Base-by-base conservation (phyloP, 1,140 invertebrate genomes). In the Drosophila kanapiae region DNA sequence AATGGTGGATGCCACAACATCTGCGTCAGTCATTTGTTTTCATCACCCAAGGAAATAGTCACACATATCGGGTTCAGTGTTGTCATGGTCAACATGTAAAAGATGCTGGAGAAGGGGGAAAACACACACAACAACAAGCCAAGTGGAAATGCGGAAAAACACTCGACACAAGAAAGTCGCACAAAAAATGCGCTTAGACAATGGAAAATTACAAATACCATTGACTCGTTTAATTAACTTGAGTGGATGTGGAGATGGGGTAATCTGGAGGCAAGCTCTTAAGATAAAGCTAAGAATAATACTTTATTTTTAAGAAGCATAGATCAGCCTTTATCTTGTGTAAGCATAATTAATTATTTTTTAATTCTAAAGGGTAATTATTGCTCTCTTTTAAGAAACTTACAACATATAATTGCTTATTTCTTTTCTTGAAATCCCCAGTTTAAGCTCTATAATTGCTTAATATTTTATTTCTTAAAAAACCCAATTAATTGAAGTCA, bases 11-110 rank as follows among this genome's bases (percentile, higher is more conserved):
- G 67, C 23, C 60, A 67, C 35, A 54, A 18, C 61, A 53, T 51
- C 38, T 70, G 67, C 67, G 67, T 70, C 63, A 69, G 67, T 68
- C 67, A 70, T 70, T 70, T 70, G 67, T 68, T 70, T 68, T 70
- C 47, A 63, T 56, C 48, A 68, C 16, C 65, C 33, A 74, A 4
- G 42, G 23, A 49, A 54, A 49, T 47, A 18, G 59, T 35, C 53
- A 38, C 31, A 42, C 56, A 40, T 23, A 45, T 40, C 33, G 65
- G 49, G 49, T 82, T 61, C 64, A 51, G 1, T 23, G 23, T 48
- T 80, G 76, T 80, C 79, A 80, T 70, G 79, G 77, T 80, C 71
- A 80, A 68, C 68, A 82, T 75, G 53, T 53, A 37, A 64, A 51
- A n/a, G 43, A 48, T 35, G 47, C 53, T 14, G 14, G 45, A 14